Percentiles rank a stretch among this genome's conserved stretches.
Evolutionary conservation across 2,113 vertebrate species (phyloP).

Genomic region (Porphyrio hochstetteri): DNA sequence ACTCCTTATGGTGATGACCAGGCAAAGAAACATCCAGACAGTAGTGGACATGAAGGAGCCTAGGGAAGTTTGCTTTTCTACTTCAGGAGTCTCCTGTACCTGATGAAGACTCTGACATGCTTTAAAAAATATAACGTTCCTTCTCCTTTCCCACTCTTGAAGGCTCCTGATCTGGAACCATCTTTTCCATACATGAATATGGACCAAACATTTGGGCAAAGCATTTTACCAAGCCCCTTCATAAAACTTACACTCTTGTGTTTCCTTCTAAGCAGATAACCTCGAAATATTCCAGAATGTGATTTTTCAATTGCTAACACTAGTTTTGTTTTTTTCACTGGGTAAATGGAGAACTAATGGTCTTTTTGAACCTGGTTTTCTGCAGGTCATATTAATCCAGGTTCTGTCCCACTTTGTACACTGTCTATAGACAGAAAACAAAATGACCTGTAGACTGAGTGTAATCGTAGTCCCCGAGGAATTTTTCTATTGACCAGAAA

Average conservation of each 20-base stretch:
- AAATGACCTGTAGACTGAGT: background rate
- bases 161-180: background rate
- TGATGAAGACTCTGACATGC: background rate
- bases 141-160: background rate
- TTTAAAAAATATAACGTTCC: background rate
- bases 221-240: background rate
- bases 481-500: background rate
- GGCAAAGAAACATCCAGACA: too few relatives aligned
- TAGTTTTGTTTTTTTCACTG: background rate
- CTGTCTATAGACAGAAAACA: background rate
- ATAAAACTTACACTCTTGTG: background rate
- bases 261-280: background rate
- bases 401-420: background rate
- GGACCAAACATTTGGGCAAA: background rate
- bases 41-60: background rate
- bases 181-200: background rate
- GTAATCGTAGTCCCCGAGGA: background rate
- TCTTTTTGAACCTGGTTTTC: background rate
- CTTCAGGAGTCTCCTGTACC: background rate
- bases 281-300: background rate
- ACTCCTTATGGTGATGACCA: background rate
- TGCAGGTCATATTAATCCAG: background rate
- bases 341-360: background rate
- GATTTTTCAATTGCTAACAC: background rate
- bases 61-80: background rate